Base-by-base conservation (phyloP, 1,140 invertebrate species). In the Marisa cornuarietis region DNA sequence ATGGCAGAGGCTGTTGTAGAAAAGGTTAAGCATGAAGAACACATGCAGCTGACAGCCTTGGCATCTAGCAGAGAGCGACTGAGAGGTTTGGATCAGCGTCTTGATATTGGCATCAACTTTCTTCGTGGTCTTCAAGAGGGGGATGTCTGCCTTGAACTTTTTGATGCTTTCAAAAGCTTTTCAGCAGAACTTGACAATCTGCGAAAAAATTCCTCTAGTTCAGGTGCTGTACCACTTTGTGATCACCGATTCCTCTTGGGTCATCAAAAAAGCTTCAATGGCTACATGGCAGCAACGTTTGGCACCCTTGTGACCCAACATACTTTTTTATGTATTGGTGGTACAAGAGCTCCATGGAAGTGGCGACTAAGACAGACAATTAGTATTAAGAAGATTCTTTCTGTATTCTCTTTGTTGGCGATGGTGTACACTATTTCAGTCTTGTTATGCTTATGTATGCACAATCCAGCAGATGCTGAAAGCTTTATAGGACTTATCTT, bases 91-190 rank as follows among this genome's bases (percentile, higher is more conserved):
- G 68, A 80, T 16, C 80, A 88, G 26, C 79, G 84, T 14, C 58
- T 86, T 52, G 80, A 86, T 42, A 80, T 80, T 26, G 87, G 86
- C 16, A 75, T 83, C 54, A 66, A 74, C 51, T 88, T 88, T 77
- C 77, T 88, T 8, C 83, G 83, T 31, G 86, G 87, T 51, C 81
- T 88, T 0, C 87, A 88, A 61, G 87, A 87, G 54, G 85, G 83
- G 68, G 87, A 88, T 66, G 84, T 88, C 71, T 86, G 87, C 71
- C 68, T 88, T 65, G 87, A 88, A 81, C 81, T 88, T 31, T 51
- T 88, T 10, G 82, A 84, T n/a, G 78, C 78, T 7, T 82, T 78
- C 78, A 82, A 79, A 65, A 66, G 74, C 8, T 82, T 77, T 63
- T 73, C 66, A 11, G 24, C 49, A 24, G 65, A 78, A 26, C 31